These are phyloP conservation scores for Macrotus californicus DNA, from an alignment of 2,113 vertebrate genomes.

Conservation along the genomic window DNA sequence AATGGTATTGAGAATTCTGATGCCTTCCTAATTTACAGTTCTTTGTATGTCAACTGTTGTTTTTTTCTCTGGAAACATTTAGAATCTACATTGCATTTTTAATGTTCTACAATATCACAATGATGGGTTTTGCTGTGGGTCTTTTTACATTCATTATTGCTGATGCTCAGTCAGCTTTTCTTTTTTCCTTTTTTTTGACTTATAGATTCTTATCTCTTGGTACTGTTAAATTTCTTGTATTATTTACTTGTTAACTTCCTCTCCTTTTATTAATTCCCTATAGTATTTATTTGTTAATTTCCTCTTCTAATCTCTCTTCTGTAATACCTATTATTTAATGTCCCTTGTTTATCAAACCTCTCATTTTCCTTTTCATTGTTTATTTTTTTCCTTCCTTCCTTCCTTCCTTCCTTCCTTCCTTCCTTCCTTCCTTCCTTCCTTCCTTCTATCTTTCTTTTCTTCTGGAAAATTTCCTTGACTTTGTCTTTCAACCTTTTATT, in stretches of 20 bases:
- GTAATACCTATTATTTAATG: neutral
- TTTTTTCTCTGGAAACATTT: neutral
- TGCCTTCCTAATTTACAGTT: neutral
- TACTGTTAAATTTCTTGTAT: neutral
- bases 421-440: too few species aligned
- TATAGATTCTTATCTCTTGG: neutral
- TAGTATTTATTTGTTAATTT: neutral
- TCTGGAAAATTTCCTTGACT: neutral
- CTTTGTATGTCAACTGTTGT: neutral
- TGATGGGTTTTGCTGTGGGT: neutral
- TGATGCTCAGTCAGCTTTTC: neutral
- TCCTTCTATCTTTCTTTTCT: neutral
- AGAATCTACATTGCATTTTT: neutral
- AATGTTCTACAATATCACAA: neutral
- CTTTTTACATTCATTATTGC: neutral
- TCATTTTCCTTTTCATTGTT: neutral
- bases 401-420: neutral
- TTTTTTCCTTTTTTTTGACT: neutral
- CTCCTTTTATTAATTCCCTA: neutral
- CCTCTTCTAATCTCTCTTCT: neutral
- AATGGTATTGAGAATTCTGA: neutral
- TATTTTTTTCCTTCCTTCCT: neutral
- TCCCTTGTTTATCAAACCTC: neutral
- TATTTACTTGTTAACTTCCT: neutral
- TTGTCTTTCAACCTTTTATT: neutral